Conservation (phyloP, 2,888 invertebrate species). For the Cheilosia soror region DNA sequence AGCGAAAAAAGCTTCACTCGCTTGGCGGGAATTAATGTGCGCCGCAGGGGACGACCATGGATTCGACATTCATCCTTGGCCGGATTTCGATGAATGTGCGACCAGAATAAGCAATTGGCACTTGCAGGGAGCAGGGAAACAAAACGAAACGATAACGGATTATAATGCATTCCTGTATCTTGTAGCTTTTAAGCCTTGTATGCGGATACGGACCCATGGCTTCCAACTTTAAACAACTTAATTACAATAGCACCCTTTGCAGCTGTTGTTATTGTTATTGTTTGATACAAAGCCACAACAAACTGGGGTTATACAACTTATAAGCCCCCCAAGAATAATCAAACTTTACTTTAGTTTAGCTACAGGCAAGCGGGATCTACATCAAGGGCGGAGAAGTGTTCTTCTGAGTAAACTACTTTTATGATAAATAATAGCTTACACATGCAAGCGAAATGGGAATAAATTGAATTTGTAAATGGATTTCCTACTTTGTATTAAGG, state of each 20-base stretch:
- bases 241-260: conserved; percentile 4
- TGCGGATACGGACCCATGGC: conserved; percentile 29
- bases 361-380: not conserved
- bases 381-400: not conserved
- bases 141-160: conserved; percentile 45
- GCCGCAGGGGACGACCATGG: conserved; percentile 70
- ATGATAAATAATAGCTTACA: conserved; percentile 31
- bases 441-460: conserved; percentile 37
- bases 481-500: conserved; percentile 17
- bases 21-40: conserved; percentile 72
- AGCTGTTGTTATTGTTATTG: conserved; percentile 32
- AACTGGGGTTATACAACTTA: conserved; percentile 11
- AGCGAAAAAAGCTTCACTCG: conserved; percentile 32
- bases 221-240: conserved; percentile 62
- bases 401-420: too few relatives aligned
- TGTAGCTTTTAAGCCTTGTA: conserved; percentile 44
- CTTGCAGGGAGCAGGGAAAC: conserved; percentile 25
- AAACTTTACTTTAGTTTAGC: conserved; percentile 42
- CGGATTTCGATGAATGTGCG: conserved; percentile 74
- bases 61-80: conserved; percentile 75
- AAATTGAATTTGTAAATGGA: conserved; percentile 37
- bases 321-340: conserved; percentile 69
- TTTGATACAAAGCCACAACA: conserved; percentile 51
- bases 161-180: conserved; percentile 56
- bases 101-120: conserved; percentile 74